phyloP scores from a whole-genome alignment of 2,113 vertebrate species.

The Bungarus multicinctus region DNA sequence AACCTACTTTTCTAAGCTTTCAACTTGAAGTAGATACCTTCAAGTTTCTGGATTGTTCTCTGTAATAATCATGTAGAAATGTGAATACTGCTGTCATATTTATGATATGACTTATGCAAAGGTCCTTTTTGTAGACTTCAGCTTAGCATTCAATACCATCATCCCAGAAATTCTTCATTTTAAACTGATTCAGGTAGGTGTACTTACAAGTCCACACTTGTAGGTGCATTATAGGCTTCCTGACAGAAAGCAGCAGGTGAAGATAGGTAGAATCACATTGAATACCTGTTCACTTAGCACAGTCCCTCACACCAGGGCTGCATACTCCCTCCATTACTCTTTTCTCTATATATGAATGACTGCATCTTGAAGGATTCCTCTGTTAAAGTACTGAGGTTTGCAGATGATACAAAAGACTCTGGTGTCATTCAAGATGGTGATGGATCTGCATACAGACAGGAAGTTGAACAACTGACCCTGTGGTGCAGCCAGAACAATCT shows the following conservation, averaged over 20 bases:
- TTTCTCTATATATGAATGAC: neutral
- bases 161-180: neutral
- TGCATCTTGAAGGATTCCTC: neutral
- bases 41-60: neutral
- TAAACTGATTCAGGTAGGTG: neutral
- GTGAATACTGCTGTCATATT: neutral
- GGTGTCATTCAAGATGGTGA: neutral
- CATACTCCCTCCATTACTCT: neutral
- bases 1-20: neutral
- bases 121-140: neutral
- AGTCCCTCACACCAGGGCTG: neutral
- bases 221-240: neutral
- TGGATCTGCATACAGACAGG: neutral
- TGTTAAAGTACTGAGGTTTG: neutral
- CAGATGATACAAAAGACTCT: neutral
- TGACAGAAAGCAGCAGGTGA: neutral
- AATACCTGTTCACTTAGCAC: neutral
- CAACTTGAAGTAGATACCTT: no score
- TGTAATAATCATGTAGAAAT: neutral
- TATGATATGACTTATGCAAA: neutral
- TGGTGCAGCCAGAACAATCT: neutral
- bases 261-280: neutral
- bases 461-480: neutral
- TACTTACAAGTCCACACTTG: neutral
- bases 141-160: neutral